Base-by-base conservation (phyloP, 2,888 invertebrate species). In the Drosophila emarginata region DNA sequence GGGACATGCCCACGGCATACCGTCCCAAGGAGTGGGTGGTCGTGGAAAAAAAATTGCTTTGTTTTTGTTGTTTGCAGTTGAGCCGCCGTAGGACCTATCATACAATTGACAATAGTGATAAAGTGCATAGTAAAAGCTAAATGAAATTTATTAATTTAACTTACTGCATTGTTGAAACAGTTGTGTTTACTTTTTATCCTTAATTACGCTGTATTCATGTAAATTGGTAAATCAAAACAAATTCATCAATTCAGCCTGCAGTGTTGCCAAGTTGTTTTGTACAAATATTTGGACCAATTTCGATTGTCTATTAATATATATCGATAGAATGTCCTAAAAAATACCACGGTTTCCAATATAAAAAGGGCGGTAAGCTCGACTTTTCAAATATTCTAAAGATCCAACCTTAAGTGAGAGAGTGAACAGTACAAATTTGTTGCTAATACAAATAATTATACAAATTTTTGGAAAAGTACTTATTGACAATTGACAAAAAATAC, bases 31-130 rank as follows among this genome's bases (percentile, higher is more conserved):
- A 26, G 62, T 53, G 28, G 54, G 18, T 23, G 62, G 62, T 18
- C 45, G 54, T 4, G 62, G 62, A 18, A 62, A 62, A 23, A 61
- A 18, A 11, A 52, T 23, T 9, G 61, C 45, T 61, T 54, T 52
- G 39, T 63, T 26, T 28, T 50, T 28, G 50, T 58, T 61, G 45
- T 45, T 45, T 21, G 21, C 45, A 45, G 21, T 45, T 21, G 45
- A 67, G 51, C 66, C 74, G 14, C 74, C 77, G 71, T 79, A 79
- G 5, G 80, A 79, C 67, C 80, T 82, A 40, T 0, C 12, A 21
- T 1, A 45, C 14, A 21, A 14, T 39, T 39, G n/a, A 2, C 4
- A 11, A 45, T 14, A 21, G 12, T 0, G 18, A 18, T 40, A 18
- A 9, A 45, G 18, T 2, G 18, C 1, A 18, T 0, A 21, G 12